Evolutionary conservation across 2,888 invertebrate genomes (phyloP).

Genomic region (Agrilus cyanescens): DNA sequence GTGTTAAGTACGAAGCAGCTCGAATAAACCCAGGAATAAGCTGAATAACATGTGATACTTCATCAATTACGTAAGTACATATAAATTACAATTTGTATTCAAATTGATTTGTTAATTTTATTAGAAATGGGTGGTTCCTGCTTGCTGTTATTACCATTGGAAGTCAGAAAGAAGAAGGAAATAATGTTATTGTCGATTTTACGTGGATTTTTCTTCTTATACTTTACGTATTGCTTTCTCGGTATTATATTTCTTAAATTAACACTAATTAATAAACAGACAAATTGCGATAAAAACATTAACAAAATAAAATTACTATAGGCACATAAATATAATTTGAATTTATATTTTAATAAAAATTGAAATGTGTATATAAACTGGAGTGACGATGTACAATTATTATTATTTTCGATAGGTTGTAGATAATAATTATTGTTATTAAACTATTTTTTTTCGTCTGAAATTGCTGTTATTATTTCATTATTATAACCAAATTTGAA

Average conservation of each 20-base stretch:
- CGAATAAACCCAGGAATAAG: neutral
- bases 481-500: too few relatives aligned
- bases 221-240: neutral
- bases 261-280: neutral
- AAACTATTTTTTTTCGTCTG: conserved; percentile 5
- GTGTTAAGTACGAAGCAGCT: neutral
- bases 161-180: neutral
- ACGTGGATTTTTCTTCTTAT: neutral
- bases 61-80: too few relatives aligned
- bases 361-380: conserved; percentile 9
- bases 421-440: conserved; percentile 4
- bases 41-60: neutral
- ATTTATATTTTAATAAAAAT: conserved; percentile 9
- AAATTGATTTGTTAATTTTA: too few relatives aligned
- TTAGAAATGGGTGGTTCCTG: too few relatives aligned
- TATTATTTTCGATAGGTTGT: too few relatives aligned
- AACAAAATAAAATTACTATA: neutral
- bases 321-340: neutral
- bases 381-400: conserved; percentile 6
- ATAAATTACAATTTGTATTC: too few relatives aligned
- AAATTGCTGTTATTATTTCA: too few relatives aligned
- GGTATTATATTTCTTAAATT: neutral
- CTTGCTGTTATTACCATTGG: neutral
- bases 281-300: neutral
- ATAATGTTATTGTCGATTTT: neutral